Conservation (phyloP, 2,888 invertebrate genomes). For the Brachylomia viminalis region DNA sequence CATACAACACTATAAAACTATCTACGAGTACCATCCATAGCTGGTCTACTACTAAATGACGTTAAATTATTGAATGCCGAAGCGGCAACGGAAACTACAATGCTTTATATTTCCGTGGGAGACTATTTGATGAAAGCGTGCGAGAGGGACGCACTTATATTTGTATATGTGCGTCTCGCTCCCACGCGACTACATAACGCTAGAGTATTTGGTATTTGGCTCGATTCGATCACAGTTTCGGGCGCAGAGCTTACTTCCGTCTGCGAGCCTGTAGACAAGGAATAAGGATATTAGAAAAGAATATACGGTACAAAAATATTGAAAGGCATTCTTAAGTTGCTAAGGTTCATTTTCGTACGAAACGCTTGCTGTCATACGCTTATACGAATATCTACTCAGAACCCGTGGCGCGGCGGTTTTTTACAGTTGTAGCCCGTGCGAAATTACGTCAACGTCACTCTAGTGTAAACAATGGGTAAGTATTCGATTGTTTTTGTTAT, state of each 20-base stretch:
- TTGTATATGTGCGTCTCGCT: conserved; percentile 68
- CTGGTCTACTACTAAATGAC: conserved; percentile 31
- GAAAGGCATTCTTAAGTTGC: background rate
- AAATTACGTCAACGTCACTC: too few relatives aligned
- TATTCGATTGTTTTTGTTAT: too few relatives aligned
- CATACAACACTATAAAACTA: conserved; percentile 43
- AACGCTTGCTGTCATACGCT: background rate
- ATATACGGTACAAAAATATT: background rate
- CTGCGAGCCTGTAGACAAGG: conserved; percentile 80
- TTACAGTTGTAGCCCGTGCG: too few relatives aligned
- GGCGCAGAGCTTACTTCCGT: conserved; percentile 77
- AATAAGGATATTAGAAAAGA: background rate
- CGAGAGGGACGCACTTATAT: conserved; percentile 68
- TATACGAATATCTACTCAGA: too few relatives aligned
- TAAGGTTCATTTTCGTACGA: background rate
- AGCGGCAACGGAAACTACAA: conserved; percentile 30
- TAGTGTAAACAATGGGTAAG: too few relatives aligned
- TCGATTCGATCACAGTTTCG: conserved; percentile 69
- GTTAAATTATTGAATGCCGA: conserved; percentile 43
- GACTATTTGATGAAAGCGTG: conserved; percentile 55
- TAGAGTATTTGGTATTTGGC: conserved; percentile 66
- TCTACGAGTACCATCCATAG: conserved; percentile 39
- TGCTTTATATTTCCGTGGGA: conserved; percentile 58
- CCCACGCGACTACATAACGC: conserved; percentile 62
- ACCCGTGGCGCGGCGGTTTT: too few relatives aligned